Percentiles rank a stretch among this genome's conserved stretches.
phyloP scores from a whole-genome alignment of 1,140 invertebrate species.

The Notospermus geniculatus region DNA sequence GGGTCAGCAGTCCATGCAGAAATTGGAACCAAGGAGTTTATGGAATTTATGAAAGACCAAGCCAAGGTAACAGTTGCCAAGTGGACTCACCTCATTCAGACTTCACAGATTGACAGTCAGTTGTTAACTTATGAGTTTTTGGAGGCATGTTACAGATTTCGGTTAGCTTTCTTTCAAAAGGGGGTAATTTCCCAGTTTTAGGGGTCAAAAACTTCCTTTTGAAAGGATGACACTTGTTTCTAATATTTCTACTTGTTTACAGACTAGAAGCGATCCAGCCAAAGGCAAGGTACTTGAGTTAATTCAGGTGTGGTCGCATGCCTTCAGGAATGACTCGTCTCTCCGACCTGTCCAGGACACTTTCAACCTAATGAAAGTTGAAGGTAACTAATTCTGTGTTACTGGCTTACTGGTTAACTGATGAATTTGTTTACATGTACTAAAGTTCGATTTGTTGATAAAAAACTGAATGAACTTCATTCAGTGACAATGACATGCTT shows the following conservation, averaged over 20 bases:
- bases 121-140: too few species aligned
- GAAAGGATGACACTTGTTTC: too few species aligned
- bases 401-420: too few species aligned
- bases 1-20: conserved; percentile 88
- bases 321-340: conserved; percentile 86
- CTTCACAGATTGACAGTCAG: too few species aligned
- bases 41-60: conserved; percentile 88
- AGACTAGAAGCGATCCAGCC: conserved; percentile 61
- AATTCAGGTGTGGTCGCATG: conserved; percentile 95
- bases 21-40: conserved; percentile 87
- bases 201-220: too few species aligned
- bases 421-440: neutral
- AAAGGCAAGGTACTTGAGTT: conserved; percentile 88
- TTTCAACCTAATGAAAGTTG: conserved; percentile 88
- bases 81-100: too few species aligned
- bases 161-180: too few species aligned
- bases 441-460: neutral
- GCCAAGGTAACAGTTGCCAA: too few species aligned
- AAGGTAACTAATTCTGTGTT: conserved; percentile 61
- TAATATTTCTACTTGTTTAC: conserved; percentile 18
- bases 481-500: too few species aligned
- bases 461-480: neutral
- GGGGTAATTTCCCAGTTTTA: too few species aligned
- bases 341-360: conserved; percentile 83
- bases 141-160: too few species aligned